These are phyloP conservation scores for Hirudo medicinalis DNA, from an alignment of 1,140 invertebrate species.

Conservation along the genomic window DNA sequence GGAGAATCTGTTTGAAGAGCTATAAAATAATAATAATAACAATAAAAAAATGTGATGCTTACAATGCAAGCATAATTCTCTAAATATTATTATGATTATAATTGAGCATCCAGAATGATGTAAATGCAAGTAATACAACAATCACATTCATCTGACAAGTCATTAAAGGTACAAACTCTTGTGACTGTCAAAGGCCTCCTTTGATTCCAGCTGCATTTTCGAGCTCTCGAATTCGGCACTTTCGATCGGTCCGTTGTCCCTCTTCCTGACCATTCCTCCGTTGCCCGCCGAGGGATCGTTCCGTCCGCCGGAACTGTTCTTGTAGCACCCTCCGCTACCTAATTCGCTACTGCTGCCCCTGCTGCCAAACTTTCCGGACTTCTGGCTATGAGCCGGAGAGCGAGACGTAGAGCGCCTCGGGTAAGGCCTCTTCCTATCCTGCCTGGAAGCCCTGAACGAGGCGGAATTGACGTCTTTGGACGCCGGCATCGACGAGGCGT, in stretches of 20 bases:
- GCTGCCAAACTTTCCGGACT: not conserved
- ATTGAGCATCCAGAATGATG: not conserved
- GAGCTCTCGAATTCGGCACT: slow-evolving; percentile 4
- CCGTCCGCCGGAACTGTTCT: not conserved
- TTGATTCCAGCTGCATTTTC: not conserved
- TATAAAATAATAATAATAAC: no score
- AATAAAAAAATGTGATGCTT: no score
- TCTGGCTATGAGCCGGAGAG: slow-evolving; percentile 9
- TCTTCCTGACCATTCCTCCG: slow-evolving; percentile 1
- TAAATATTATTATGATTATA: not conserved
- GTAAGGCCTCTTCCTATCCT: not conserved
- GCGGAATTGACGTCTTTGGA: not conserved
- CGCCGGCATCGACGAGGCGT: no score
- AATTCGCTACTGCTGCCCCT: not conserved
- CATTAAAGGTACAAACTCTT: no score
- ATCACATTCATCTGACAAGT: not conserved
- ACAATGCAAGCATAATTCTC: not conserved
- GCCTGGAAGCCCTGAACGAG: not conserved
- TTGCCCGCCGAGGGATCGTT: not conserved
- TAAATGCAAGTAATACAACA: not conserved
- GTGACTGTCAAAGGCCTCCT: no score
- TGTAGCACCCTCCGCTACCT: not conserved
- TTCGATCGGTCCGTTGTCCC: slow-evolving; percentile 7
- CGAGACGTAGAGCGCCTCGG: not conserved
- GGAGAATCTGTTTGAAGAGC: slow-evolving; percentile 28